These are phyloP conservation scores for Thera britannica DNA, from an alignment of 2,888 invertebrate genomes.

Conservation along the genomic window DNA sequence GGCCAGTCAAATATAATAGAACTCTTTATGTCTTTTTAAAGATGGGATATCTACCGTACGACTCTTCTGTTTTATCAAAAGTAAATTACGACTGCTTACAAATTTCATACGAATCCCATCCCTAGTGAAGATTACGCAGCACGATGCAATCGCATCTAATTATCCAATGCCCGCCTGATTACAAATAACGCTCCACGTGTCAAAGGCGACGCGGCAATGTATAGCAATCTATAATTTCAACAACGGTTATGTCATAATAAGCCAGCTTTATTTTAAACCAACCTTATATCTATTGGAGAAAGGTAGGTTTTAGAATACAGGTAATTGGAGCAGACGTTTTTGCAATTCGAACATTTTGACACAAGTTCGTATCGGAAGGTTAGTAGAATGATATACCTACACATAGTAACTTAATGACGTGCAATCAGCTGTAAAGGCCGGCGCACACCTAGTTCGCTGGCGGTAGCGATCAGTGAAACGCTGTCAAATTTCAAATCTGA, in stretches of 20 bases:
- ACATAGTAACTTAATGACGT: conserved; percentile 12
- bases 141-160: conserved; percentile 38
- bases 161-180: conserved; percentile 46
- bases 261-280: conserved; percentile 24
- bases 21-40: no score
- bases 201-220: conserved; percentile 47
- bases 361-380: conserved; percentile 37
- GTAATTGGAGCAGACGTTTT: conserved; percentile 39
- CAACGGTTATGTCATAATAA: conserved; percentile 46
- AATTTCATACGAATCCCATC: conserved; percentile 25
- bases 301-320: conserved; percentile 35
- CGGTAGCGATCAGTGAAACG: no score
- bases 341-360: conserved; percentile 42
- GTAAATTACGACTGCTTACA: no score
- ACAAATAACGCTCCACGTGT: conserved; percentile 45
- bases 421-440: no score
- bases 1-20: no score
- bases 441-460: no score
- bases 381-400: conserved; percentile 20
- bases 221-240: conserved; percentile 49
- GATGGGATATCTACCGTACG: no score
- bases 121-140: conserved; percentile 33
- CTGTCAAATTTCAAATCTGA: no score
- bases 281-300: conserved; percentile 26
- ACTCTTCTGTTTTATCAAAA: no score